These are phyloP conservation scores for Hydra vulgaris DNA, from an alignment of 30 jellyfish, hydroid and myxozoan genomes.

Conservation along the genomic window DNA sequence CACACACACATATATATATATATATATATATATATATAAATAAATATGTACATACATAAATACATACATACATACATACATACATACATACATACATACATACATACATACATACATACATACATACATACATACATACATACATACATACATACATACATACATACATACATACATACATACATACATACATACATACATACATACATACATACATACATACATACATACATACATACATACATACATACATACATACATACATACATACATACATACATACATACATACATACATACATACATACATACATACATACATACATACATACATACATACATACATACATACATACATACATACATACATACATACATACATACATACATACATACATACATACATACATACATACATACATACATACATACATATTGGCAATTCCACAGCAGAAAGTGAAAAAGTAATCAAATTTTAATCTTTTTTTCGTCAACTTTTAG, in stretches of 20 bases:
- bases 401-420: neutral
- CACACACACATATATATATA: neutral
- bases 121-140: neutral
- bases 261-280: constrained; percentile 15
- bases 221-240: constrained; percentile 15
- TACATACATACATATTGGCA: neutral
- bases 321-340: neutral
- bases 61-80: neutral
- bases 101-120: neutral
- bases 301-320: constrained; percentile 7
- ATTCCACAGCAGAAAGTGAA: too few species aligned
- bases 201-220: neutral
- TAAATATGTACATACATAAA: neutral
- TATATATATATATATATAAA: too few species aligned
- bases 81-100: neutral
- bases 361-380: neutral
- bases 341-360: neutral
- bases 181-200: neutral
- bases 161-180: neutral
- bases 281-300: constrained; percentile 15
- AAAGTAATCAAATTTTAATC: too few species aligned
- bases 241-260: constrained; percentile 15
- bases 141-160: neutral
- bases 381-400: neutral
- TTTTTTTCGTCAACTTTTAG: too few species aligned